Conservation (phyloP, 2,797 vertebrate genomes). For the Octomys mimax region DNA sequence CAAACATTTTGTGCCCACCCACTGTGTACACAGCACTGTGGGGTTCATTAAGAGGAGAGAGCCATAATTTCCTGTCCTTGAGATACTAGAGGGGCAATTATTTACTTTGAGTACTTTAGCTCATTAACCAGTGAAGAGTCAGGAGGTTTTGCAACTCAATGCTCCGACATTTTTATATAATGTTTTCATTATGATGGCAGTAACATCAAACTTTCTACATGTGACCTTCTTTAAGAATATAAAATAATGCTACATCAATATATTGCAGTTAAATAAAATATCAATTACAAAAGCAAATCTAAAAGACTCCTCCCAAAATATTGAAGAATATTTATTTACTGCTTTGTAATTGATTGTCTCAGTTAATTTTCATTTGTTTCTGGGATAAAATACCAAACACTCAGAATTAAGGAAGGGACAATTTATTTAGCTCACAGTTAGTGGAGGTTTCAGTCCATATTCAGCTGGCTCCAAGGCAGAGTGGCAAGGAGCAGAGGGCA, state of each 20-base stretch:
- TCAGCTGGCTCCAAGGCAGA: no score
- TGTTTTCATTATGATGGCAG: not conserved
- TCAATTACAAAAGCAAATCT: conserved; percentile 20
- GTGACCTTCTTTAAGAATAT: not conserved
- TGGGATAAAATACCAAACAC: no score
- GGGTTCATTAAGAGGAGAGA: conserved; percentile 68
- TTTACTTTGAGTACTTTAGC: conserved; percentile 59
- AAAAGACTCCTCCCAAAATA: not conserved
- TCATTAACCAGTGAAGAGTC: conserved; percentile 38
- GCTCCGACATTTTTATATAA: conserved; percentile 6
- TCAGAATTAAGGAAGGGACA: no score
- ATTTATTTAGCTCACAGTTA: no score
- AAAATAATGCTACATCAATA: not conserved
- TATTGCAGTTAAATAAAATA: conserved; percentile 53
- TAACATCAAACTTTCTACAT: conserved; percentile 3
- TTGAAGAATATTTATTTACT: conserved; percentile 8
- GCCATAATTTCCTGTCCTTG: conserved; percentile 75
- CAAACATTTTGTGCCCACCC: conserved; percentile 74
- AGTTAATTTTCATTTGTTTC: no score
- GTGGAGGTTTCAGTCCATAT: no score
- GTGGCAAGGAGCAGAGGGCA: no score
- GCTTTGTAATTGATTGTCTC: not conserved
- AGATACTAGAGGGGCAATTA: conserved; percentile 69
- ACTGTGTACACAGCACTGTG: conserved; percentile 55
- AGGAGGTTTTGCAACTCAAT: conserved; percentile 20